Evolutionary conservation across 2,797 vertebrate species (phyloP), one percentile per base, ranked within the genome.

Genomic region (Telmatherina bonti): DNA sequence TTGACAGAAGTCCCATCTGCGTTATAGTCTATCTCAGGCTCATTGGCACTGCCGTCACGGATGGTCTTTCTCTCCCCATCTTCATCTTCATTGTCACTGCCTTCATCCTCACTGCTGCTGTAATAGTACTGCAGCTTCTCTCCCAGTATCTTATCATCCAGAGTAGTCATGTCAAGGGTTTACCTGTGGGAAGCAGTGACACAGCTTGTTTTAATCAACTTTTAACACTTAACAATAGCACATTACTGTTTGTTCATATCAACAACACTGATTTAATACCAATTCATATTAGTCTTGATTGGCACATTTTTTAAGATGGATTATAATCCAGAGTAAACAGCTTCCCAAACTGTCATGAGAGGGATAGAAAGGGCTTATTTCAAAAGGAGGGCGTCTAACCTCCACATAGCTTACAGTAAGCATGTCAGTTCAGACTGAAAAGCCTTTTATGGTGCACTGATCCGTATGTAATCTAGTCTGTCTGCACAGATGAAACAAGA

Each of bases 101-200:
- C 97, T 77, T 99, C 98, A 27, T 95, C 96, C 79, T 97, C 98
- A 5, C 98, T 99, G 85, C 97, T 99, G 92, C 98, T 99, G 87
- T 97, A 99, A 79, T 99, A 99, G 76, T 99, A 99, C 90, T 99
- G 97, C 82, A 97, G 93, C 92, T 99, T 99, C 93, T 99, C 98
- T 2, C 98, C 98, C 60, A 99, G 92, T 27, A 99, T 67, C 77
- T 97, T 99, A 85, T 99, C 98, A 33, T 99, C 98, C 70, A 97
- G 70, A 24, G 97, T 95, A 0, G 97, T 98, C 98, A 99, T 99
- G 79, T 51, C 85, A 61, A 61, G 81, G 5, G 74, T 65, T 91
- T 70, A 78, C 79, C 82, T 88, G 54, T 47, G 36, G 43, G 49
- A 30, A 35, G 22, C 31, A 64, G 47, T 12, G 24, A 26, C 24